These are phyloP conservation scores for Microcebus ravelobensis DNA, from an alignment of 2,113 vertebrate species.

Conservation along the genomic window DNA sequence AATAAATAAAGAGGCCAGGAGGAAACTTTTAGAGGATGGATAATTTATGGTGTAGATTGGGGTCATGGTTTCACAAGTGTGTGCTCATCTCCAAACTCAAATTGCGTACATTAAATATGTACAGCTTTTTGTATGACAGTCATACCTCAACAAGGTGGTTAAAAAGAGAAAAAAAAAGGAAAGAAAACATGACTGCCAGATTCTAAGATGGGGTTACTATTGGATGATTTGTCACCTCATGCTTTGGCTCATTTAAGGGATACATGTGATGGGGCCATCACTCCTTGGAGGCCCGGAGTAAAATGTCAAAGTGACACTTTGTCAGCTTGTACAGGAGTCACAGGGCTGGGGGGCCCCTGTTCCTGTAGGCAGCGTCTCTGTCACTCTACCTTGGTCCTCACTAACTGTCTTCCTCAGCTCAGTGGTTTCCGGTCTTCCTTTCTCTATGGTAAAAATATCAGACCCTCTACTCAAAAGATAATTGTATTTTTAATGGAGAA, in stretches of 20 bases:
- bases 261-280: background rate
- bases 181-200: background rate
- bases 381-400: accelerated
- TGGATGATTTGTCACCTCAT: background rate
- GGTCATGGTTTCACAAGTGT: background rate
- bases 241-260: background rate
- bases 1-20: background rate
- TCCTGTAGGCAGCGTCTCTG: background rate
- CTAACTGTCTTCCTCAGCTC: background rate
- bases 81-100: background rate
- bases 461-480: background rate
- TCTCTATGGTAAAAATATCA: background rate
- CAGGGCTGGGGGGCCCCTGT: background rate
- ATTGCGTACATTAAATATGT: background rate
- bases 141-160: background rate
- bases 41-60: background rate
- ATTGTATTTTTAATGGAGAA: background rate
- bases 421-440: background rate
- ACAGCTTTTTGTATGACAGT: background rate
- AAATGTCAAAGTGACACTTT: background rate
- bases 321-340: background rate
- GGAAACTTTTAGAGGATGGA: background rate
- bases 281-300: background rate
- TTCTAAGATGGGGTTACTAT: background rate
- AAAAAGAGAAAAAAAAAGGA: background rate